Base-by-base conservation (phyloP, 2,113 vertebrate genomes). In the Aix galericulata region DNA sequence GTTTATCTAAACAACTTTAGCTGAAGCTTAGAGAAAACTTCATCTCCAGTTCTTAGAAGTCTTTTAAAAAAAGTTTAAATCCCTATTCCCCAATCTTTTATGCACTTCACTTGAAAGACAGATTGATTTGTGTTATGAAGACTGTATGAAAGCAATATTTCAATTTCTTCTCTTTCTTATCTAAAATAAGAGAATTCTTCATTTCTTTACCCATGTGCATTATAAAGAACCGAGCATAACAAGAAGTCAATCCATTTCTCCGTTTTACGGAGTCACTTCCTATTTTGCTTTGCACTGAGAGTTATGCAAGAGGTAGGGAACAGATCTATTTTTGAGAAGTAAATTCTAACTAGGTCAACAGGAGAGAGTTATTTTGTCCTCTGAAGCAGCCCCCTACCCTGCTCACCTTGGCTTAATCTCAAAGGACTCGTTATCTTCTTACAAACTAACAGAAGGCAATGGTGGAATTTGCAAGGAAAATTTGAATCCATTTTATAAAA, bases 331-430 rank as follows among this genome's bases (percentile, higher is more conserved):
- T 88, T 69, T 67, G 58, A 48, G 42, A 95, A 88, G 42, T 89
- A 81, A 95, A 86, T 75, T 69, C 69, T 94, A 97, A 94, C 72
- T 94, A 55, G 93, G 73, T 94, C 94, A 88, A 15, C 8, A 96
- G 50, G 4, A 87, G 91, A 87, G 44, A 95, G n/a, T 44, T 22
- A 31, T 68, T 79, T 89, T 89, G 31, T 78, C 89, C 44, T 48
- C 46, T 84, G 84, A 91, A 94, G 71, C 84, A 92, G 21, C 52
- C 22, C 16, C 76, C 89, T 12, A 34, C 14, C 50, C 56, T 9
- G 15, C 69, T 94, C 84, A 83, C 75, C 95, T 95, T 90, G 23
- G 76, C 63, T 75, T 88, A 84, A 62, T 80, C 87, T 96, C 88
- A 83, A 75, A 93, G 75, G 77, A 34, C 83, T 96, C 4, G 10